A percentile compares a stretch with the other conserved stretches of the same genome.
These are phyloP conservation scores for Falcunculus frontatus DNA, from an alignment of 2,113 vertebrate species.

Conservation along the genomic window DNA sequence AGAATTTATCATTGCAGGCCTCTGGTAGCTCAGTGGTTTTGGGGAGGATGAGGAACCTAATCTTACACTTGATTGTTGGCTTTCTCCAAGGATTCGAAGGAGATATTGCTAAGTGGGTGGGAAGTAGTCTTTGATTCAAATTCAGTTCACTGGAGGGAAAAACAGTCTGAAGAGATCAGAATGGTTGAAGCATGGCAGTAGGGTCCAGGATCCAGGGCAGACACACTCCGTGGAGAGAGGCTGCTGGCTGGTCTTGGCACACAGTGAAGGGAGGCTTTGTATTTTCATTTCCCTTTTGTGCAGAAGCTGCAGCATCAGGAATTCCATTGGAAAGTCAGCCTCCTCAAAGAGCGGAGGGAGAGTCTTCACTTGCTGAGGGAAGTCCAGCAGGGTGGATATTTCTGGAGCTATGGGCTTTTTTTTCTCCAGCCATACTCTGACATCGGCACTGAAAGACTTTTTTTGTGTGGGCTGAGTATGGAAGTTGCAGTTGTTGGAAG, in stretches of 20 bases:
- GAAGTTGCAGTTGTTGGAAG: background rate
- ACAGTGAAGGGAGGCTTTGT: background rate
- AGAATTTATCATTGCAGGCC: background rate
- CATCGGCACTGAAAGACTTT: background rate
- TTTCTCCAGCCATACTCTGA: background rate
- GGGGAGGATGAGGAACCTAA: background rate
- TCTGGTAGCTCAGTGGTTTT: background rate
- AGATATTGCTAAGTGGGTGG: background rate
- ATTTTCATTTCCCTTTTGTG: background rate
- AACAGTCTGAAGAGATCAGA: background rate
- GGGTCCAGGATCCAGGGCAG: background rate
- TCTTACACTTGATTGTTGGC: background rate
- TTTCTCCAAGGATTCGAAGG: background rate
- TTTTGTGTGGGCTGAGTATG: background rate
- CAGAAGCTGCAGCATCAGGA: background rate
- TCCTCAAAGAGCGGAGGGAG: background rate
- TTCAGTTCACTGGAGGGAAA: background rate
- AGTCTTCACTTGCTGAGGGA: background rate
- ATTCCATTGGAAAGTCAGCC: background rate
- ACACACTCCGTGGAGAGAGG: fast-evolving
- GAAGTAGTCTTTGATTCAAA: background rate
- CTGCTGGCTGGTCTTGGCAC: background rate
- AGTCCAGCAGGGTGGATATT: background rate
- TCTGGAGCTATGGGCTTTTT: background rate
- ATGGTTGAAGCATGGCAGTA: background rate